Evolutionary conservation across 2,797 vertebrate species (phyloP).

Genomic region (Sphenopsis melanotis): DNA sequence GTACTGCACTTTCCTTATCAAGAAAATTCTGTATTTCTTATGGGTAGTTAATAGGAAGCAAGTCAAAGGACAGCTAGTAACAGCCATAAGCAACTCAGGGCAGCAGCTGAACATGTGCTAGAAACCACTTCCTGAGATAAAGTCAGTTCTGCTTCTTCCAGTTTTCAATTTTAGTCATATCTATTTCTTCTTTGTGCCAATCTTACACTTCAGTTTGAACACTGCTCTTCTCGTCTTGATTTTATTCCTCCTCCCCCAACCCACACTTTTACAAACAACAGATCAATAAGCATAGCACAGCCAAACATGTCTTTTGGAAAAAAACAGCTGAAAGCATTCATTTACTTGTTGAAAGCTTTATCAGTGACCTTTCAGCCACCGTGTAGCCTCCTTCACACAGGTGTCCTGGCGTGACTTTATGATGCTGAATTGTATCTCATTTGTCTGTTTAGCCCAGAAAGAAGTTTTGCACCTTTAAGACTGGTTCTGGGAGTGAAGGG

Average conservation of each 20-base stretch:
- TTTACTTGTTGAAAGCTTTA: background rate
- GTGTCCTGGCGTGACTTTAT: background rate
- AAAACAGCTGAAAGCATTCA: background rate
- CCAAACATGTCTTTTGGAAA: background rate
- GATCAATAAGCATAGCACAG: background rate
- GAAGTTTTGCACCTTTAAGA: background rate
- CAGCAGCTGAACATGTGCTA: background rate
- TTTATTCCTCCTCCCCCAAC: background rate
- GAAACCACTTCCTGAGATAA: slow-evolving; percentile 45
- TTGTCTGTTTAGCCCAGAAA: background rate
- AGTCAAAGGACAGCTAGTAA: background rate
- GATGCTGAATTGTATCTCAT: background rate
- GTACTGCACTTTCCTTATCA: background rate
- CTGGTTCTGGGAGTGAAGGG: fast-evolving
- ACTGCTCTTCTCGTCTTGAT: background rate
- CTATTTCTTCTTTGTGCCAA: background rate
- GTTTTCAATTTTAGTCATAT: background rate
- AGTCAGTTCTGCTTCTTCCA: background rate
- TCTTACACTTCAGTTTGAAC: background rate
- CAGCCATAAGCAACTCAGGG: background rate
- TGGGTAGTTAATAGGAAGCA: background rate
- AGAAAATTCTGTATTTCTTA: background rate
- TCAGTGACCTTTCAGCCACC: background rate
- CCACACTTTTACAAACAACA: background rate
- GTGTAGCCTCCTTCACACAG: background rate